These are phyloP conservation scores for Nerophis ophidion DNA, from an alignment of 2,113 vertebrate genomes.

Conservation along the genomic window DNA sequence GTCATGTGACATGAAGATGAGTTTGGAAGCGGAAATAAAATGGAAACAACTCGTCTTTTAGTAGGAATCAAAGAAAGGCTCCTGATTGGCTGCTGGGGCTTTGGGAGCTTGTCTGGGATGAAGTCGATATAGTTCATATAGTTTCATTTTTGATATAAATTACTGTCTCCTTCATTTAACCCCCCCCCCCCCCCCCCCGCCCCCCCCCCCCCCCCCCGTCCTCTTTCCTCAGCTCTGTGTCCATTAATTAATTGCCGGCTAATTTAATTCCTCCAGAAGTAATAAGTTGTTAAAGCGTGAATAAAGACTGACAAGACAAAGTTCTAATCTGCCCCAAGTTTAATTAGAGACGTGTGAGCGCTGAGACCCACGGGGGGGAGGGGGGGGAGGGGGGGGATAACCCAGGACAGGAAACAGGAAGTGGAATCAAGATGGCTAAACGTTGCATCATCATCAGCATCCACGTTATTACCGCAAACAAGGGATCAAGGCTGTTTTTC, in stretches of 20 bases:
- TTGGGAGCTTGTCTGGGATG: slow-evolving; percentile 7
- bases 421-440: too few species aligned
- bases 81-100: not conserved
- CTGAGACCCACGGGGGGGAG: slow-evolving; percentile 39
- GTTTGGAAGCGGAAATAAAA: too few species aligned
- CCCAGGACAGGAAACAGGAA: not conserved
- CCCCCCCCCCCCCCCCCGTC: slow-evolving; percentile 21
- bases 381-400: not conserved
- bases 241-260: slow-evolving; percentile 77
- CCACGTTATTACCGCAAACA: too few species aligned
- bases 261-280: slow-evolving; percentile 77
- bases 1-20: too few species aligned
- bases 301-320: slow-evolving; percentile 76
- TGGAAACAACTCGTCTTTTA: too few species aligned
- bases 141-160: slow-evolving; percentile 28
- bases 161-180: slow-evolving; percentile 40
- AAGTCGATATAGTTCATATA: slow-evolving; percentile 38
- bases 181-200: not conserved
- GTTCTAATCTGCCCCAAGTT: slow-evolving; percentile 76
- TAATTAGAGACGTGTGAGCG: slow-evolving; percentile 70
- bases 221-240: slow-evolving; percentile 60
- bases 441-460: too few species aligned
- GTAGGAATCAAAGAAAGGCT: too few species aligned
- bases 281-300: slow-evolving; percentile 77
- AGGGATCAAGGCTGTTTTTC: too few species aligned